Evolutionary conservation across 2,797 vertebrate species (phyloP).

Genomic region (Clarias pachynema): DNA sequence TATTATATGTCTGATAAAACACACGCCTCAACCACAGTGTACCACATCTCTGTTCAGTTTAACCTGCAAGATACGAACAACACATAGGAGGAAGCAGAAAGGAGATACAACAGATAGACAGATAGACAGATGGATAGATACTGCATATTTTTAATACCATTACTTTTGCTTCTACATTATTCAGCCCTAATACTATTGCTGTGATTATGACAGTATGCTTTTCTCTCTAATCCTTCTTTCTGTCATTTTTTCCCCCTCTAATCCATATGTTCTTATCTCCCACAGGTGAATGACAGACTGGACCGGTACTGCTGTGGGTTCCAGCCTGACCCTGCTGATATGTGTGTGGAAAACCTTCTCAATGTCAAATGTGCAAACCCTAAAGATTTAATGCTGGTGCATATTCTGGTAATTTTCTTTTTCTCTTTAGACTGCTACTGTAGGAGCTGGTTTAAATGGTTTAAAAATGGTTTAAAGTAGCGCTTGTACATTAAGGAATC

Average conservation of each 20-base stretch:
- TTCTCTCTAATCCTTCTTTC: neutral
- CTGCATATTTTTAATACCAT: neutral
- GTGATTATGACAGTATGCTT: neutral
- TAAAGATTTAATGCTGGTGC: slow-evolving; percentile 83
- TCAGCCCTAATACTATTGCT: neutral
- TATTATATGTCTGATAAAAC: slow-evolving; percentile 28
- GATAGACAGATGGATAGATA: neutral
- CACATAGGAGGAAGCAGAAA: slow-evolving; percentile 9
- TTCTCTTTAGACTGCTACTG: neutral
- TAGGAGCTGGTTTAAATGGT: too few relatives aligned
- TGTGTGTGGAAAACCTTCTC: slow-evolving; percentile 88
- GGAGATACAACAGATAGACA: neutral
- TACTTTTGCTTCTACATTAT: neutral
- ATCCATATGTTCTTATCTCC: neutral
- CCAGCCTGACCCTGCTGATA: slow-evolving; percentile 80
- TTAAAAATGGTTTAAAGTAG: neutral
- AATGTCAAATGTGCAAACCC: slow-evolving; percentile 82
- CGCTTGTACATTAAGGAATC: neutral
- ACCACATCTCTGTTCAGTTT: slow-evolving; percentile 30
- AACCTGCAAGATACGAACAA: slow-evolving; percentile 10
- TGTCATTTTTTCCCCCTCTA: neutral
- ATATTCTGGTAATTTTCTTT: slow-evolving; percentile 84
- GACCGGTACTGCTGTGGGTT: slow-evolving; percentile 95
- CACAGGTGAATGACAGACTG: slow-evolving; percentile 90
- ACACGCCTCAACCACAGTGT: slow-evolving; percentile 21